Evolutionary conservation across 2,888 invertebrate genomes (phyloP).

Genomic region (Acleris holmiana): DNA sequence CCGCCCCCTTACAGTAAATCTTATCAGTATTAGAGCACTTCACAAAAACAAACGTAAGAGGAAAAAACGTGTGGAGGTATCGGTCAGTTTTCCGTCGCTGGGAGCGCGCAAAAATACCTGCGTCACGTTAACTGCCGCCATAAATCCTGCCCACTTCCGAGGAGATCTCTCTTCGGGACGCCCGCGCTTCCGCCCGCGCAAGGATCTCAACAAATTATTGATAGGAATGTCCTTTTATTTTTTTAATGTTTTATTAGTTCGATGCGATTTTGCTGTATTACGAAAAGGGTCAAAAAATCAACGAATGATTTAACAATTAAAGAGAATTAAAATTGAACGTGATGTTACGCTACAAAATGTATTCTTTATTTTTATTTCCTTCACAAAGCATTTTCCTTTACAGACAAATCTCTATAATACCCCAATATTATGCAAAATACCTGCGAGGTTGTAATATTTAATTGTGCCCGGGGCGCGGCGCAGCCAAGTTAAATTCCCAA

Average conservation of each 20-base stretch:
- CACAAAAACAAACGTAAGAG: constrained; percentile 48
- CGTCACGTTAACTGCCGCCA: constrained; percentile 72
- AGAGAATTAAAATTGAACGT: neutral
- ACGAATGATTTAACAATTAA: no score
- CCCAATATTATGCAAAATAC: constrained; percentile 66
- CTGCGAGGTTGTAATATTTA: constrained; percentile 65
- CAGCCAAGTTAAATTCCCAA: constrained; percentile 41
- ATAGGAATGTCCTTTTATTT: constrained; percentile 31
- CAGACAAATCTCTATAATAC: constrained; percentile 53
- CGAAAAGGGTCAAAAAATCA: neutral
- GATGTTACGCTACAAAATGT: neutral
- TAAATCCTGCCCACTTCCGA: constrained; percentile 75
- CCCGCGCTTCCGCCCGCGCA: constrained; percentile 58
- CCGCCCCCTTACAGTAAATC: constrained; percentile 19
- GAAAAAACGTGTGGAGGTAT: constrained; percentile 54
- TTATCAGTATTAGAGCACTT: constrained; percentile 26
- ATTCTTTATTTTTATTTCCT: neutral
- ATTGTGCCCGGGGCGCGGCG: constrained; percentile 56
- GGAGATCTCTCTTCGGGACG: constrained; percentile 70
- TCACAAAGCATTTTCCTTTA: constrained; percentile 48
- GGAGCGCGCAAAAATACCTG: constrained; percentile 67
- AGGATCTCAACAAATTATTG: constrained; percentile 61
- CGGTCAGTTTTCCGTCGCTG: constrained; percentile 63
- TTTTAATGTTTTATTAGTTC: neutral
- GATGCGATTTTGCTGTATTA: neutral